Evolutionary conservation across 2,113 vertebrate species (phyloP), one percentile per base, ranked within the genome.

Genomic region (Tamias sibiricus): DNA sequence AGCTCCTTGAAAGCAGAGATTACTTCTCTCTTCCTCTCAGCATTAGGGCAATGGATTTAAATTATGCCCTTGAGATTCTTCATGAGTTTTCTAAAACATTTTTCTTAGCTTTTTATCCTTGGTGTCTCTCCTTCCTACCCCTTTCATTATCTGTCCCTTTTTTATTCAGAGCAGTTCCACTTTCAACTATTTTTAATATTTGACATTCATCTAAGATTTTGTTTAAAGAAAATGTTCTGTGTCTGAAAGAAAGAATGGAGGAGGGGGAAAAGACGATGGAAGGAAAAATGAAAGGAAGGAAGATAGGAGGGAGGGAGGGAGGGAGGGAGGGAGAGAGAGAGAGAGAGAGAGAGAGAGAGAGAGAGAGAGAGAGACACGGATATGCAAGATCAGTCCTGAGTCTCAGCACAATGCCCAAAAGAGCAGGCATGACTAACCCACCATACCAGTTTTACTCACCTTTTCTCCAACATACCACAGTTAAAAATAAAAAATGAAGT

Each of bases 201-300:
- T 91, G 30, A 81, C 54, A 72, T 91, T 87, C 66, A 85, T 3
- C 19, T 37, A 81, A 32, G 37, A 82, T 85, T 80, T 90, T 95
- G 49, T 69, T 89, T 86, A 80, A 93, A 91, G 37, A 85, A 84
- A 54, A 69, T 79, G 32, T 92, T 95, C 28, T 93, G 2, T 88
- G 28, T 79, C 54, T 68, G n/a, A 92, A 59, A 68, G 47, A 74
- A 79, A 90, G 62, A 69, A 57, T 40, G 64, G 59, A 28, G 59
- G 59, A 62, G 28, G 1, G 16, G 10, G 42, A 28, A 40, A 19
- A 14, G 20, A 8, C 6, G 19, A 37, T 12, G 47, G 24, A 37
- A 13, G 14, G 54, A 59, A 10, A 13, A 24, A 10, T 22, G 32
- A 28, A 49, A 62, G 62, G 19, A 76, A 66, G 19, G 42, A 54